phyloP scores from a whole-genome alignment of 2,888 invertebrate species.

The Meteorus cinctellus region DNA sequence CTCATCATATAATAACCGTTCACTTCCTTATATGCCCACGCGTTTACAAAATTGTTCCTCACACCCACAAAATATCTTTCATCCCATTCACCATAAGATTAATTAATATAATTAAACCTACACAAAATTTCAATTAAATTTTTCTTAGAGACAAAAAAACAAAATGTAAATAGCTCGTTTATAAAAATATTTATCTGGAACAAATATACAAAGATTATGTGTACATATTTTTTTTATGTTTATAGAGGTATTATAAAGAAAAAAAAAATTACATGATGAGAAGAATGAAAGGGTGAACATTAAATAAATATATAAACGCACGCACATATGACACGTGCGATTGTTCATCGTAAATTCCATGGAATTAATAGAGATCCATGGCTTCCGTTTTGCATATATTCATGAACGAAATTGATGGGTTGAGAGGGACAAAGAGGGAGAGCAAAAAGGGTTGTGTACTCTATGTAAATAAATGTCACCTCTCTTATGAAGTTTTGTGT shows the following conservation, averaged over 20 bases:
- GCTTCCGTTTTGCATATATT: conserved; percentile 54
- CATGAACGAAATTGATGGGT: background rate
- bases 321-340: conserved; percentile 55
- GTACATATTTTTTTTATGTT: background rate
- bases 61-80: background rate
- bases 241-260: background rate
- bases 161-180: background rate
- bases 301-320: conserved; percentile 18
- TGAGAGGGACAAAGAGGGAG: background rate
- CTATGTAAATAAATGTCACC: background rate
- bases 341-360: conserved; percentile 58
- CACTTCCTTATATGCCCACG: conserved; percentile 4
- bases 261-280: background rate
- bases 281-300: conserved; percentile 9
- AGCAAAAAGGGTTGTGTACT: background rate
- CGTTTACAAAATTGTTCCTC: background rate
- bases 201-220: background rate
- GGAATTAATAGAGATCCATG: conserved; percentile 65
- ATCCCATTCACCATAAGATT: background rate
- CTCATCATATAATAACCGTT: conserved; percentile 12
- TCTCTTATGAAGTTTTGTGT: background rate
- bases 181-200: background rate
- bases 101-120: no score
- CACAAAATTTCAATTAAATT: no score
- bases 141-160: no score